phyloP scores from a whole-genome alignment of 2,888 invertebrate species.

The Pammene aurita region DNA sequence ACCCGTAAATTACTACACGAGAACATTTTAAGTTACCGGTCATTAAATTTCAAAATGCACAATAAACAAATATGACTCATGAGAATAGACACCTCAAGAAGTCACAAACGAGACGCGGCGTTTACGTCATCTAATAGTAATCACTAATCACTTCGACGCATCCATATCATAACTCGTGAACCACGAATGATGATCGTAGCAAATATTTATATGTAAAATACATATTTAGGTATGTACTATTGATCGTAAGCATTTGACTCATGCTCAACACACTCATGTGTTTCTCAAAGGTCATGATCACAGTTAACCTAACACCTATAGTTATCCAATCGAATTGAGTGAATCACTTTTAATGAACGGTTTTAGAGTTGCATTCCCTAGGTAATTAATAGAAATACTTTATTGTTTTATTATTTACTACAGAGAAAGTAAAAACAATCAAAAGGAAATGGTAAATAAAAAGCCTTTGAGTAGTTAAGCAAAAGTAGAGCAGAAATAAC shows the following conservation, averaged over 20 bases:
- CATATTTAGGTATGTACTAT: not conserved
- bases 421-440: no score
- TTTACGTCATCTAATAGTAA: conserved; percentile 18
- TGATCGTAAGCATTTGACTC: conserved; percentile 10
- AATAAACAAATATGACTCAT: conserved; percentile 9
- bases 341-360: not conserved
- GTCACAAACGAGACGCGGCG: conserved; percentile 16
- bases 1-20: no score
- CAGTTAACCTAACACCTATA: conserved; percentile 6
- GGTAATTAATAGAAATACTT: no score
- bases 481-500: no score
- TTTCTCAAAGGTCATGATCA: conserved; percentile 12
- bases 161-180: conserved; percentile 2
- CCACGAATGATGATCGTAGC: not conserved
- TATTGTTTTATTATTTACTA: no score
- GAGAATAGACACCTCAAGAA: conserved; percentile 4
- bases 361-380: not conserved
- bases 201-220: conserved; percentile 7
- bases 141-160: conserved; percentile 1
- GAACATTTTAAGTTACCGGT: not conserved
- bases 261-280: not conserved
- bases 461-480: no score
- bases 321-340: not conserved
- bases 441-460: no score
- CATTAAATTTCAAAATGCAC: not conserved